Conservation (phyloP, 1,140 invertebrate genomes). For the Nilaparvata lugens region DNA sequence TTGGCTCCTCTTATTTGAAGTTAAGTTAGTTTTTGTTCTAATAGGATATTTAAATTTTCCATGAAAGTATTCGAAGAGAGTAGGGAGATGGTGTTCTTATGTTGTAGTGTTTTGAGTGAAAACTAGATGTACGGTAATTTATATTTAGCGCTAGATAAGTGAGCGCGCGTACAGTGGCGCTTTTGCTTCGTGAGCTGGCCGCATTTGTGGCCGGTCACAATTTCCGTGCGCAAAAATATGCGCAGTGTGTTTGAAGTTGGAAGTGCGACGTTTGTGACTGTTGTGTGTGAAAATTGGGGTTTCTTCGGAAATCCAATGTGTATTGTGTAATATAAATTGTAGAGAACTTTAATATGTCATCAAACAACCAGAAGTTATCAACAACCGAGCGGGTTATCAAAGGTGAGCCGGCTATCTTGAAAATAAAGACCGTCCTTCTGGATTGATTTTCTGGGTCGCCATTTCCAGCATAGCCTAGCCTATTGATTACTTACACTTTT, state of each 20-base stretch:
- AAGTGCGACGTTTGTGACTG: constrained; percentile 19
- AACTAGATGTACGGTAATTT: no score
- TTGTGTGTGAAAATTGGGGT: constrained; percentile 21
- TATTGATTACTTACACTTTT: constrained; percentile 21
- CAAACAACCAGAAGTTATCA: constrained; percentile 53
- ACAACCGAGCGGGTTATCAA: constrained; percentile 62
- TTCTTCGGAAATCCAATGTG: constrained; percentile 24
- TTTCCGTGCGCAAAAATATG: constrained; percentile 19
- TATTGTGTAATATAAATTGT: constrained; percentile 22
- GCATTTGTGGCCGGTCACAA: constrained; percentile 15
- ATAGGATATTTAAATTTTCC: no score
- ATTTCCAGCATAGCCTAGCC: constrained; percentile 22
- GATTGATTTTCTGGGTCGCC: constrained; percentile 25
- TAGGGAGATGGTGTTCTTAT: no score
- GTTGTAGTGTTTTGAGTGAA: no score
- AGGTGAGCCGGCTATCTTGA: constrained; percentile 45
- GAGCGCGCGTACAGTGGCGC: constrained; percentile 17
- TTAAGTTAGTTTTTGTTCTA: no score
- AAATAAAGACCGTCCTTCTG: constrained; percentile 7
- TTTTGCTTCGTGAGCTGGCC: constrained; percentile 12
- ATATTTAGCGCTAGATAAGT: background rate
- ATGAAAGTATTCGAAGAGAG: no score
- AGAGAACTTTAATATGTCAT: constrained; percentile 39
- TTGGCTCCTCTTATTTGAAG: no score
- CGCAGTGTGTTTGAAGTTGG: constrained; percentile 19